Conservation (phyloP, 1,140 invertebrate species). For the Delia radicum region DNA sequence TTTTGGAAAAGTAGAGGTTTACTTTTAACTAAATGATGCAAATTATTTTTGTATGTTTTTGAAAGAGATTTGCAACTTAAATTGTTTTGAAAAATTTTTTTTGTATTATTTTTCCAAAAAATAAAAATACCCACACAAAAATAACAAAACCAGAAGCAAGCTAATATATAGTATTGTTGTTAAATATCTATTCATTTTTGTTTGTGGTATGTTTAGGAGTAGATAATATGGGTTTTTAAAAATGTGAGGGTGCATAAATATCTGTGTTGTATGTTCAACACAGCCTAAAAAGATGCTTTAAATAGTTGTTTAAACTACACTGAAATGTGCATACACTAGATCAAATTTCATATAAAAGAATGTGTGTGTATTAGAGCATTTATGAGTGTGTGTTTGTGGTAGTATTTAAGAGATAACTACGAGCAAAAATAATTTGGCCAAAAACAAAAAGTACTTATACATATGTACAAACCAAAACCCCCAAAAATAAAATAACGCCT, state of each 20-base stretch:
- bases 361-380: neutral
- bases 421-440: too few relatives aligned
- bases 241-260: neutral
- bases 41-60: neutral
- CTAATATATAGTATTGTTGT: neutral
- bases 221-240: neutral
- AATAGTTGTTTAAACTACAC: neutral
- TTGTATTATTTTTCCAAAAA: neutral
- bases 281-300: neutral
- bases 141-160: neutral
- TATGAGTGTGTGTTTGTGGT: too few relatives aligned
- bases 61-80: neutral
- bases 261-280: neutral
- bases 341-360: neutral
- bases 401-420: too few relatives aligned
- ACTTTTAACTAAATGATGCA: neutral
- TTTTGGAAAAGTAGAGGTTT: too few relatives aligned
- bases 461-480: too few relatives aligned
- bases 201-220: neutral
- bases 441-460: too few relatives aligned
- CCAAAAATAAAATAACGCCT: neutral
- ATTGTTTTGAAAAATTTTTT: neutral
- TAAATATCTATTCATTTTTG: neutral
- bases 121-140: too few relatives aligned
- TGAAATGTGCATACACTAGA: neutral